phyloP scores from a whole-genome alignment of 2,888 invertebrate genomes.

The Helicoverpa assulta region DNA sequence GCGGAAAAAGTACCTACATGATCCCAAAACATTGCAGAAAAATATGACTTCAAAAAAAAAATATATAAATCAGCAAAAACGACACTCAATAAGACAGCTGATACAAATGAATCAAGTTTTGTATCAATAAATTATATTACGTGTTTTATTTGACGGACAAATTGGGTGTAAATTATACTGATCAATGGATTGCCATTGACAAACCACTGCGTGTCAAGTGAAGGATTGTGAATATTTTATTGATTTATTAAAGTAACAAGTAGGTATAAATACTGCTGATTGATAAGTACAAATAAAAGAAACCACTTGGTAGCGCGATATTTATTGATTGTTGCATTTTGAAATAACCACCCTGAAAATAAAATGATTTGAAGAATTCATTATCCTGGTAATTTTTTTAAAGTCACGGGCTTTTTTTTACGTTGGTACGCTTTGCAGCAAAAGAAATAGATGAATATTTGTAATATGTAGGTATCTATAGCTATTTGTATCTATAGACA shows the following conservation, averaged over 20 bases:
- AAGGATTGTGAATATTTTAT: slow-evolving; percentile 27
- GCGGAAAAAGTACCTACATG: too few species aligned
- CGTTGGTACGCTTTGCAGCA: too few species aligned
- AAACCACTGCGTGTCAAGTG: slow-evolving; percentile 26
- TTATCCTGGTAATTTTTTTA: too few species aligned
- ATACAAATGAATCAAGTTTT: slow-evolving; percentile 31
- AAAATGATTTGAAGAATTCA: background rate
- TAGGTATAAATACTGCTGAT: background rate
- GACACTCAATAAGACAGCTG: slow-evolving; percentile 37
- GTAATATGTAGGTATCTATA: too few species aligned
- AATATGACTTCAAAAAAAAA: background rate
- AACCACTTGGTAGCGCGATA: background rate
- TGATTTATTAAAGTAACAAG: background rate
- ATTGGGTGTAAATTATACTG: slow-evolving; percentile 39
- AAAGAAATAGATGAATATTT: too few species aligned
- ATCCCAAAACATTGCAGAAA: too few species aligned
- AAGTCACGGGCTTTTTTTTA: too few species aligned
- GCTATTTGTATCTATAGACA: too few species aligned
- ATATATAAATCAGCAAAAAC: background rate
- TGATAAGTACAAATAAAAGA: slow-evolving; percentile 1
- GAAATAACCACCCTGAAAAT: background rate
- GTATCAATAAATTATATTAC: slow-evolving; percentile 19
- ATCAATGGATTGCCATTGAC: slow-evolving; percentile 22
- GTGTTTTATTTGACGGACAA: slow-evolving; percentile 35
- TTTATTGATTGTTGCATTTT: background rate